A percentile compares a stretch with the other conserved stretches of the same genome.
These are phyloP conservation scores for Mola mola DNA, from an alignment of 2,113 vertebrate genomes.

Conservation along the genomic window DNA sequence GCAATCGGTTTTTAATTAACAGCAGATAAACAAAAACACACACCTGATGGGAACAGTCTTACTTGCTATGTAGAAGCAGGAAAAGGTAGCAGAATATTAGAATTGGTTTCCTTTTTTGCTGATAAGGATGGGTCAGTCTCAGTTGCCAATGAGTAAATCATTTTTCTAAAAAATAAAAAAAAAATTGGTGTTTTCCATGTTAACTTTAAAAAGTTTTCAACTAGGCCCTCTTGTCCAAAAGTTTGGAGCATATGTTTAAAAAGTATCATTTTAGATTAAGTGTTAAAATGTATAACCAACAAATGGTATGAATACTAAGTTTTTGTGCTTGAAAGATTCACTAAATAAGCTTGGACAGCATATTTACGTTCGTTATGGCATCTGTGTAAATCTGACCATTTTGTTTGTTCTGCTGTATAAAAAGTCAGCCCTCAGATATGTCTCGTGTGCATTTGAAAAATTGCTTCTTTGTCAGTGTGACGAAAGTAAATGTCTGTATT, in stretches of 20 bases:
- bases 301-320: constrained; percentile 44
- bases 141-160: constrained; percentile 42
- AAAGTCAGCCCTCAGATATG: constrained; percentile 20
- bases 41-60: constrained; percentile 20
- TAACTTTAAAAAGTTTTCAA: constrained; percentile 32
- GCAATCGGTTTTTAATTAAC: background rate
- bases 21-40: background rate
- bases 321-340: constrained; percentile 44
- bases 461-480: constrained; percentile 41
- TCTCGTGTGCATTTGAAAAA: constrained; percentile 49
- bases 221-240: constrained; percentile 31
- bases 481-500: constrained; percentile 68
- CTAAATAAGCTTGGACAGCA: constrained; percentile 34
- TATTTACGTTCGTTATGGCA: constrained; percentile 40
- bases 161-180: too few relatives aligned
- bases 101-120: constrained; percentile 45
- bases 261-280: constrained; percentile 41
- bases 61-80: constrained; percentile 7
- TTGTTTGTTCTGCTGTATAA: constrained; percentile 44
- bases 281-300: constrained; percentile 34
- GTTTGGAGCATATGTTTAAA: constrained; percentile 38
- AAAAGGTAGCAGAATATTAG: background rate
- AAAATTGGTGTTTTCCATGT: constrained; percentile 28
- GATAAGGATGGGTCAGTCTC: constrained; percentile 11
- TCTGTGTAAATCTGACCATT: constrained; percentile 38